Evolutionary conservation across 2,113 vertebrate species (phyloP), one percentile per base, ranked within the genome.

Genomic region (Neopipo cinnamomea): DNA sequence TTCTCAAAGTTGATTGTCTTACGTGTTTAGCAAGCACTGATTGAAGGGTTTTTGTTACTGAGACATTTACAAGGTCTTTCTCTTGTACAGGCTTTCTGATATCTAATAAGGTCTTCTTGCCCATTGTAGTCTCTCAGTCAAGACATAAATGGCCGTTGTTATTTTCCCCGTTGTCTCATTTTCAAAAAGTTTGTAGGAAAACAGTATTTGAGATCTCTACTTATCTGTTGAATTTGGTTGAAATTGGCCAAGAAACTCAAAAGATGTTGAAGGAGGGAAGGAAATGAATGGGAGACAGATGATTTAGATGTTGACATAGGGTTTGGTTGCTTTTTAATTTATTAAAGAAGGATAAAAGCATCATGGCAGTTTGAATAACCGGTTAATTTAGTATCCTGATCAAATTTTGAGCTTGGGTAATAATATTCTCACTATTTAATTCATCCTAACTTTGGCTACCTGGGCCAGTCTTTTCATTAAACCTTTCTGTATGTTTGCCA

Each of bases 361-460:
- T 83, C 35, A 11, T 70, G 30, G 24, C 74, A 75, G 35, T 90
- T 90, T 85, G 74, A 44, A 14, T 93, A 78, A 42, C 62, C 41
- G 23, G 28, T 80, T 83, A 73, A 72, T 75, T 94, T 28, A 94
- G 79, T 96, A 96, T 82, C 74, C 44, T 85, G 30, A 39, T 85
- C 62, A 79, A 79, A 85, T 95, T 96, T 91, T 86, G 92, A 94
- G 61, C 56, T 84, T 2, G 30, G 27, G 74, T 85, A 85, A 68
- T 31, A 66, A 14, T 82, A 91, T 93, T 96, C 65, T 95, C 91
- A 61, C 85, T 94, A 90, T 91, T 82, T 90, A 76, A 68, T 88
- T 82, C 8, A 79, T 88, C 71, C 72, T 68, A 49, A 80, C 47
- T 89, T 79, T 65, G 53, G 24, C 58, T 95, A 85, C 92, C 85